Evolutionary conservation across 2,888 invertebrate species (phyloP), one percentile per base, ranked within the genome.

Genomic region (Oxycera nigricornis): DNA sequence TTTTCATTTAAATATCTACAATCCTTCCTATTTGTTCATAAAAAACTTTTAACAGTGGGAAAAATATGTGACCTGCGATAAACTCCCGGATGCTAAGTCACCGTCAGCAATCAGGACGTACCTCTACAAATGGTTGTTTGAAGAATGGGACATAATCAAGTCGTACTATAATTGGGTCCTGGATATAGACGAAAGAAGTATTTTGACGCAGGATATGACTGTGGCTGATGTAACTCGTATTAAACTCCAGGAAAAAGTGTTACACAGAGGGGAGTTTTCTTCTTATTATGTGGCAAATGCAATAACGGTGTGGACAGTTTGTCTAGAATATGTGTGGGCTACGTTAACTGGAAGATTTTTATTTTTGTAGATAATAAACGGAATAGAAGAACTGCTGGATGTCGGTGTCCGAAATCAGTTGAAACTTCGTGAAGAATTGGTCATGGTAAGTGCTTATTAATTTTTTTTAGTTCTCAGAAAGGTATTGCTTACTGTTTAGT

Each of bases 141-240:
- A 55, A 4, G 57, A 72, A 14, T 35, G 35, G 55, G 22, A 30
- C 0, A 9, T 9, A 3, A 35, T 22, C 1, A 57, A 55, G 9
- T 39, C 35, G 1, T 14, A 22, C 2, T 72, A 35, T 26, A 72
- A 30, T 35, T 72, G 72, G 72, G 11, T 57, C 1, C 24, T 72
- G 24, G 39, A 72, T 31, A 31, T 72, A n/a, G 39, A 72, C 22
- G 72, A 72, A 20, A n/a, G 57, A 35, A 72, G 72, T 24, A 31
- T 57, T 35, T 22, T 72, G 28, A 72, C 72, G 1, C 72, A 72
- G 20, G 55, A 72, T 55, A 35, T 50, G 7, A n/a, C 2, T 9
- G 17, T 3, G 6, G 6, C 14, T 17, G 50, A 68, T 50, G 2
- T 68, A 11, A 68, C 68, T 11, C 46, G 68, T 30, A 52, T 14